Evolutionary conservation across 1,140 invertebrate genomes (phyloP), one percentile per base, ranked within the genome.

Genomic region (Ephestia elutella): DNA sequence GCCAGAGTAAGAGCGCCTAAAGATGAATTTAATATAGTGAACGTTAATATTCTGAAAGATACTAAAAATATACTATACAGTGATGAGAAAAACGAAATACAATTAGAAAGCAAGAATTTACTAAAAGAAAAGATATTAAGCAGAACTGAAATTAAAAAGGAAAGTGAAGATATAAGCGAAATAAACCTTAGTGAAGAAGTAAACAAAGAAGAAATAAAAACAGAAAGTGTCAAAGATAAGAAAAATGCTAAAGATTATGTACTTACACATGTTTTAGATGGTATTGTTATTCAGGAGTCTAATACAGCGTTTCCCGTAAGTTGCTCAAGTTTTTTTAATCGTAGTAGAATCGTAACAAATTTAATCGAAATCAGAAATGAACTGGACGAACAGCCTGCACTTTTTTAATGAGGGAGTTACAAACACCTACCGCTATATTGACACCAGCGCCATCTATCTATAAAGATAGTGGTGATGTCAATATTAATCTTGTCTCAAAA

Each of bases 251-350:
- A 59, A 30, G 71, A 73, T 48, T 77, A 68, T 53, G 62, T 86
- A 11, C 57, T 87, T 5, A 87, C 85, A 0, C 85, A 87, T 50
- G 85, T 87, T 5, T 61, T 87, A 10, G 85, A 85, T 44, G 85
- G 85, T 10, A 83, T 79, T 55, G 82, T 87, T 9, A 87, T 87
- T 50, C 85, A 87, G 54, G 85, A 87, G 54, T 87, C 85, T 11
- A 87, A 84, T 69, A 63, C 81, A 7, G 78, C 85, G 7, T 87
- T 87, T 64, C 81, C 82, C 49, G 85, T 87, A 73, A 81, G 85
- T 82, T 63, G 57, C 55, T 38, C 21, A 0, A 21, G 2, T 60
- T 17, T 49, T 19, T 18, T 5, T 19, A 15, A 51, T 19, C 56
- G 19, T 28, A 9, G 11, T 32, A 5, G 25, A 28, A 28, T 5